These are phyloP conservation scores for Scolopax bukidnonensis DNA, from an alignment of 2,797 vertebrate genomes.

Conservation along the genomic window DNA sequence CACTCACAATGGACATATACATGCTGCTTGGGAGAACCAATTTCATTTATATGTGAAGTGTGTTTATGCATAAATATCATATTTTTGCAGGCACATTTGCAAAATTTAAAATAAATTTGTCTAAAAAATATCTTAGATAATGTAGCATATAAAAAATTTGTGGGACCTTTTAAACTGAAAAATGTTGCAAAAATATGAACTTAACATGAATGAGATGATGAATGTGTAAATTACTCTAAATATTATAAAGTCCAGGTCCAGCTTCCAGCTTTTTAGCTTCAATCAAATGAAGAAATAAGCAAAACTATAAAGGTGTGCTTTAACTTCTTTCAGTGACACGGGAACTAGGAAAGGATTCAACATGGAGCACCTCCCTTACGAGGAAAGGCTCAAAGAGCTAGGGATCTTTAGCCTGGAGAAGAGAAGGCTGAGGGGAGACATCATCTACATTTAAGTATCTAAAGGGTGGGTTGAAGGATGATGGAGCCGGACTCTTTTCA, in stretches of 20 bases:
- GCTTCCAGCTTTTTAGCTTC: background rate
- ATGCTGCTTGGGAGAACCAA: background rate
- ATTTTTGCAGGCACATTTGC: background rate
- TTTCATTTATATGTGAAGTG: background rate
- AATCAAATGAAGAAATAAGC: background rate
- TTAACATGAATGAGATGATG: background rate
- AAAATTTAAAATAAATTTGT: background rate
- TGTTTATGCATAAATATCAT: background rate
- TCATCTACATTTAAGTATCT: no score
- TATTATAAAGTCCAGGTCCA: background rate
- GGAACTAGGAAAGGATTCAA: background rate
- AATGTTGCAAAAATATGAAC: background rate
- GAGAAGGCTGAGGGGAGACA: no score
- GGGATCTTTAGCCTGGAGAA: no score
- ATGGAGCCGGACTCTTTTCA: no score
- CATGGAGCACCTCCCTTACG: background rate
- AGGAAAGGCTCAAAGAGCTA: no score
- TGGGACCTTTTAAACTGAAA: background rate
- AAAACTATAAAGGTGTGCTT: background rate
- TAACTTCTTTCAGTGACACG: background rate
- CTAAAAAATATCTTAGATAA: background rate
- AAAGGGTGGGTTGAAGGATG: no score
- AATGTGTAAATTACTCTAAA: background rate
- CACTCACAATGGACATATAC: background rate
- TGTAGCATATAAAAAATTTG: background rate